Evolutionary conservation across 64 coral and sea anemone species (phyloP).

Genomic region (Stylophora pistillata): DNA sequence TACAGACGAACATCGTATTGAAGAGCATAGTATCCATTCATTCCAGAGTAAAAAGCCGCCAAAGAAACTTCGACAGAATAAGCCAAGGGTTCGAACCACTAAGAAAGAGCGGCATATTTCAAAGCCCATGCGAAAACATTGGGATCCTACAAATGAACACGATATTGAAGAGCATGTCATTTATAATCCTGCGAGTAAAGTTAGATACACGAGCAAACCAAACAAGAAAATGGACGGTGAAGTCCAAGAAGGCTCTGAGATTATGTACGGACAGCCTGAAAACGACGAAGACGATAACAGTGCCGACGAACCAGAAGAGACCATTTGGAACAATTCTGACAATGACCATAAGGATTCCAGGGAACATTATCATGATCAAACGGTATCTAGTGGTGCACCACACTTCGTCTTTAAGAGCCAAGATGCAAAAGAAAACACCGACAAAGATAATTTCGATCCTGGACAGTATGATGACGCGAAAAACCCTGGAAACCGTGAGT

Average conservation of each 20-base stretch:
- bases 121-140: neutral
- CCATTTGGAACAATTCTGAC: too few species aligned
- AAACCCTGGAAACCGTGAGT: neutral
- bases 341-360: too few species aligned
- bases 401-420: too few species aligned
- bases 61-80: neutral
- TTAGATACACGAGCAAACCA: neutral
- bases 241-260: neutral
- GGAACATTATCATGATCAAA: too few species aligned
- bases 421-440: too few species aligned
- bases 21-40: slow-evolving; percentile 30
- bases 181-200: neutral
- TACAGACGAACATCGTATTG: slow-evolving; percentile 31
- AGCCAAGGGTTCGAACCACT: neutral
- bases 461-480: neutral
- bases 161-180: slow-evolving; percentile 6
- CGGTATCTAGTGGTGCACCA: too few species aligned
- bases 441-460: neutral
- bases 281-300: neutral
- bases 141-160: neutral
- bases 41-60: neutral
- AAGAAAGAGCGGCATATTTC: neutral
- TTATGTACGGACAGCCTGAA: neutral
- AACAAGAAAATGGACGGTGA: neutral
- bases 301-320: too few species aligned